phyloP scores from a whole-genome alignment of 1,140 invertebrate genomes.

The Acromyrmex echinatior region DNA sequence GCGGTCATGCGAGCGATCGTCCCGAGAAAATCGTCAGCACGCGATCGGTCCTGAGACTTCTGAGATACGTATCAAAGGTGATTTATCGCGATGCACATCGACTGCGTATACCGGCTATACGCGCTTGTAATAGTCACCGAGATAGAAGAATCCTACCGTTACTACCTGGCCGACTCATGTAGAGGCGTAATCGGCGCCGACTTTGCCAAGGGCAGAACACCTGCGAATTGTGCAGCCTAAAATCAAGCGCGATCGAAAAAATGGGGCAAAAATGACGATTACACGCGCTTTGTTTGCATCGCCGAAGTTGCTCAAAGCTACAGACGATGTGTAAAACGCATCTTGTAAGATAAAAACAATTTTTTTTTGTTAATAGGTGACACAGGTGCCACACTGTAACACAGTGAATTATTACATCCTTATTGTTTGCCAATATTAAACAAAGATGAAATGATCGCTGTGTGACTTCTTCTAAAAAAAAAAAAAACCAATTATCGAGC shows the following conservation, averaged over 20 bases:
- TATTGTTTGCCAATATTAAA: too few relatives aligned
- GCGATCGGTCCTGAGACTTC: conserved; percentile 44
- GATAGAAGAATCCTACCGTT: neutral
- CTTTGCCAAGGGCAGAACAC: conserved; percentile 65
- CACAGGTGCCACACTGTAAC: too few relatives aligned
- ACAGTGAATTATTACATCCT: too few relatives aligned
- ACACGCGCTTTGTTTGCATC: neutral
- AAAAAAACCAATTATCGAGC: too few relatives aligned
- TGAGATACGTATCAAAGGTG: conserved; percentile 63
- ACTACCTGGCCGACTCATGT: conserved; percentile 8
- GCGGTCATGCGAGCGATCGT: neutral
- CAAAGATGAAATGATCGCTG: too few relatives aligned
- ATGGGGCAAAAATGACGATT: conserved; percentile 25
- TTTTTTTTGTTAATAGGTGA: neutral
- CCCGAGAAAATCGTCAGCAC: conserved; percentile 53
- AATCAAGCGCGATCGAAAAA: conserved; percentile 25
- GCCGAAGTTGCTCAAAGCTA: neutral
- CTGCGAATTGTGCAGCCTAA: conserved; percentile 58
- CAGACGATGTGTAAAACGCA: neutral
- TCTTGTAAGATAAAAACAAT: neutral
- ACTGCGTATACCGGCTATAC: conserved; percentile 6
- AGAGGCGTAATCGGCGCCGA: conserved; percentile 34
- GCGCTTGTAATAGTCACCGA: conserved; percentile 31
- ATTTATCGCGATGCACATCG: conserved; percentile 66
- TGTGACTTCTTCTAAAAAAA: too few relatives aligned